Evolutionary conservation across 2,797 vertebrate species (phyloP).

Genomic region (Danio albolineatus): DNA sequence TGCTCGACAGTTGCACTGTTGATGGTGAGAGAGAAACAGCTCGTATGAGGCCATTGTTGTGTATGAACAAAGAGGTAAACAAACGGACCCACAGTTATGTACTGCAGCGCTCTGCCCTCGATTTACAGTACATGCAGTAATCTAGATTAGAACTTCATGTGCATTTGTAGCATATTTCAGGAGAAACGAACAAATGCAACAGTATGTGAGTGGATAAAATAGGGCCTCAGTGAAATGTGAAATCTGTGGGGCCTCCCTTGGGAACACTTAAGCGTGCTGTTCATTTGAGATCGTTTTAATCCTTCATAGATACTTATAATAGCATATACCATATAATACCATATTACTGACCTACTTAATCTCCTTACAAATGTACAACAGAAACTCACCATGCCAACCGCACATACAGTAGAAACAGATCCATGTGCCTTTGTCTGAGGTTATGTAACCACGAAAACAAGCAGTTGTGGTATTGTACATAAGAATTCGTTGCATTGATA

Average conservation of each 20-base stretch:
- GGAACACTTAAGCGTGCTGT: slow-evolving; percentile 20
- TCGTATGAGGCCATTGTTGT: slow-evolving; percentile 67
- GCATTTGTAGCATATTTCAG: not conserved
- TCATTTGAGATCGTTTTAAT: slow-evolving; percentile 29
- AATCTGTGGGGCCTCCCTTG: slow-evolving; percentile 9
- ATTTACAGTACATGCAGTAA: slow-evolving; percentile 7
- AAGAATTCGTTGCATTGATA: too few relatives aligned
- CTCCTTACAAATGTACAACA: slow-evolving; percentile 1
- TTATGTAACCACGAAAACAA: not conserved
- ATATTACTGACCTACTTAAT: slow-evolving; percentile 34
- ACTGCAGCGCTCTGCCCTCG: slow-evolving; percentile 2
- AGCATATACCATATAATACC: slow-evolving; percentile 28
- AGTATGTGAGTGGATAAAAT: not conserved
- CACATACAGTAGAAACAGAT: not conserved
- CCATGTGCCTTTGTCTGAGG: not conserved
- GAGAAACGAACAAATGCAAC: not conserved
- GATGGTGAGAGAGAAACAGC: slow-evolving; percentile 47
- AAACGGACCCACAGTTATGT: slow-evolving; percentile 12
- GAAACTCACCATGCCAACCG: not conserved
- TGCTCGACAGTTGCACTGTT: slow-evolving; percentile 48
- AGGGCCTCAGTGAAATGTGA: slow-evolving; percentile 19
- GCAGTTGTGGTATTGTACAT: not conserved
- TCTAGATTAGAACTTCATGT: not conserved
- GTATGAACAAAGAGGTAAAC: slow-evolving; percentile 62
- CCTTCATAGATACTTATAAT: slow-evolving; percentile 31